phyloP scores from a whole-genome alignment of 2,797 vertebrate genomes.

The Coendou prehensilis region DNA sequence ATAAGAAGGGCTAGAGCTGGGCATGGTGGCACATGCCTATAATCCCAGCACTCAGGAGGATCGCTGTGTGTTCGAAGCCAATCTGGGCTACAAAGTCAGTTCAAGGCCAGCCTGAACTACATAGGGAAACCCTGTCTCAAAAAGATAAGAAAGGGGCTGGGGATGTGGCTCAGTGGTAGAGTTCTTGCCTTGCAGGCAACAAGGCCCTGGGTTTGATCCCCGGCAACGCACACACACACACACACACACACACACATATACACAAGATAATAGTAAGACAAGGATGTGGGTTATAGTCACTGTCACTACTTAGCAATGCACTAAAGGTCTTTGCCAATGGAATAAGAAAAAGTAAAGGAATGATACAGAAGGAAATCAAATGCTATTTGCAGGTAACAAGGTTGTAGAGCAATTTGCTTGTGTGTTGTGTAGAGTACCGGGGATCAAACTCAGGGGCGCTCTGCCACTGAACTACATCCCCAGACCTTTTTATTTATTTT shows the following conservation, averaged over 20 bases:
- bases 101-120: no score
- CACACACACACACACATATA: no score
- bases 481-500: background rate
- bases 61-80: no score
- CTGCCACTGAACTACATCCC: no score
- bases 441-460: background rate
- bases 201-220: background rate
- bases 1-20: no score
- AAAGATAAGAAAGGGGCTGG: background rate
- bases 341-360: background rate
- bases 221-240: no score
- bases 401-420: background rate
- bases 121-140: background rate
- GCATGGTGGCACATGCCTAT: background rate
- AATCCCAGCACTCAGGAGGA: no score
- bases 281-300: background rate
- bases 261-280: background rate
- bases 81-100: no score
- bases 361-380: background rate
- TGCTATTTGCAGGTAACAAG: conserved; percentile 1
- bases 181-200: background rate
- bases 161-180: background rate
- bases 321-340: background rate
- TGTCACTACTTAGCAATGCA: background rate
- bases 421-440: background rate